These are phyloP conservation scores for Dendroctonus valens DNA, from an alignment of 1,140 invertebrate genomes.

Conservation along the genomic window DNA sequence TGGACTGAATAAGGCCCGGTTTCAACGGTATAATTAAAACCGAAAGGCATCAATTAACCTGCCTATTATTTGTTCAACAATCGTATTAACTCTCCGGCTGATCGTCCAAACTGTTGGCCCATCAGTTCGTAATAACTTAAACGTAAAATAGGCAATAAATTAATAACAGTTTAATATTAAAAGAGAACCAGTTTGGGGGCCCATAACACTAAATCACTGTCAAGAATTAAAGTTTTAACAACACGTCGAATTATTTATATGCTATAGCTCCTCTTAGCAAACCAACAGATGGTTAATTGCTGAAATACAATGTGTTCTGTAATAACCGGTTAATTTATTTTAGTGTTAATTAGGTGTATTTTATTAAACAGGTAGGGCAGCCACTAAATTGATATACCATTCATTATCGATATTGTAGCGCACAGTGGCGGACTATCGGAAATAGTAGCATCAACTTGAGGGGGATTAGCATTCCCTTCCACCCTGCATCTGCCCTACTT, in stretches of 20 bases:
- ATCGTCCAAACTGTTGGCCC: conserved; percentile 19
- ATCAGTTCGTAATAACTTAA: conserved; percentile 27
- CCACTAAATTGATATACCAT: conserved; percentile 20
- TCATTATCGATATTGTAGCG: conserved; percentile 2
- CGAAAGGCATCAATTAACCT: conserved; percentile 18
- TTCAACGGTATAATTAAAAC: conserved; percentile 6
- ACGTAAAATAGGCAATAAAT: conserved; percentile 41
- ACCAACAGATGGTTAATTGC: conserved; percentile 45
- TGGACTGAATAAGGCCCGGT: no score
- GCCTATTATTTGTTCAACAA: conserved; percentile 19
- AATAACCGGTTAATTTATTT: conserved; percentile 48
- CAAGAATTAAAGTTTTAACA: conserved; percentile 45
- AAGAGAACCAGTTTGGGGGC: conserved; percentile 43
- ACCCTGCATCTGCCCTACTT: no score
- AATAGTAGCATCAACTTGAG: no score
- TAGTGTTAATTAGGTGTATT: conserved; percentile 43
- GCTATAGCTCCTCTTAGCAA: conserved; percentile 38
- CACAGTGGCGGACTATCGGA: conserved; percentile 13
- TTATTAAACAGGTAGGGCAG: conserved; percentile 35
- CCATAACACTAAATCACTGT: conserved; percentile 48
- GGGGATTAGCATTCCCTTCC: no score
- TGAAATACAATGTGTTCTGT: conserved; percentile 45
- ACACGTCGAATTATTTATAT: conserved; percentile 43
- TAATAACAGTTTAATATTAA: conserved; percentile 49
- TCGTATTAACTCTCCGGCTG: conserved; percentile 14